phyloP scores from a whole-genome alignment of 1,140 invertebrate species.

The Caerostris darwini region DNA sequence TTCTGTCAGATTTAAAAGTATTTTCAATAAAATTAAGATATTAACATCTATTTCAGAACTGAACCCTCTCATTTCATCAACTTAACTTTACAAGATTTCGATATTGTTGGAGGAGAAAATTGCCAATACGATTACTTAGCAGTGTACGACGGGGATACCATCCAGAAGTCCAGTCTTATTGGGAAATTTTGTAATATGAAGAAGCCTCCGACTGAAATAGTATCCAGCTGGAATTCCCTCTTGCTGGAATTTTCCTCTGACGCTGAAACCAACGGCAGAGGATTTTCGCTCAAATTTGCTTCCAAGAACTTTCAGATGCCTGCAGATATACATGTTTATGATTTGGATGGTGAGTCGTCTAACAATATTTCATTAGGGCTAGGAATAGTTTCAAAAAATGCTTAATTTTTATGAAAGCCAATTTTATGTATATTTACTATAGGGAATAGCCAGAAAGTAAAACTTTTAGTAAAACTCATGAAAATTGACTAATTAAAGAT shows the following conservation, averaged over 20 bases:
- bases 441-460: too few relatives aligned
- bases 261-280: slow-evolving; percentile 78
- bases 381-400: too few relatives aligned
- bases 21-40: too few relatives aligned
- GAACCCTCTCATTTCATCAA: slow-evolving; percentile 79
- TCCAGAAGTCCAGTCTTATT: slow-evolving; percentile 77
- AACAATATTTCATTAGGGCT: neutral
- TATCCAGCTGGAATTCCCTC: slow-evolving; percentile 80
- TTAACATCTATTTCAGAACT: slow-evolving; percentile 47
- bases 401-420: too few relatives aligned
- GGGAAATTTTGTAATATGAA: slow-evolving; percentile 79
- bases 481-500: too few relatives aligned
- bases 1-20: too few relatives aligned
- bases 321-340: slow-evolving; percentile 66
- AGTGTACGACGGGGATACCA: slow-evolving; percentile 79
- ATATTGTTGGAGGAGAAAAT: slow-evolving; percentile 78
- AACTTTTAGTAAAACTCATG: too few relatives aligned
- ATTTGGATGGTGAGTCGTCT: slow-evolving; percentile 73
- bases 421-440: too few relatives aligned
- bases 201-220: slow-evolving; percentile 78
- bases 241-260: slow-evolving; percentile 80
- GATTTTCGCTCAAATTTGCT: slow-evolving; percentile 79
- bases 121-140: slow-evolving; percentile 80
- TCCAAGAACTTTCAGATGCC: slow-evolving; percentile 78
- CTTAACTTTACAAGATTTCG: slow-evolving; percentile 80